A percentile compares a stretch with the other conserved stretches of the same genome.
These are phyloP conservation scores for Melolontha melolontha DNA, from an alignment of 2,888 invertebrate genomes.

Conservation along the genomic window DNA sequence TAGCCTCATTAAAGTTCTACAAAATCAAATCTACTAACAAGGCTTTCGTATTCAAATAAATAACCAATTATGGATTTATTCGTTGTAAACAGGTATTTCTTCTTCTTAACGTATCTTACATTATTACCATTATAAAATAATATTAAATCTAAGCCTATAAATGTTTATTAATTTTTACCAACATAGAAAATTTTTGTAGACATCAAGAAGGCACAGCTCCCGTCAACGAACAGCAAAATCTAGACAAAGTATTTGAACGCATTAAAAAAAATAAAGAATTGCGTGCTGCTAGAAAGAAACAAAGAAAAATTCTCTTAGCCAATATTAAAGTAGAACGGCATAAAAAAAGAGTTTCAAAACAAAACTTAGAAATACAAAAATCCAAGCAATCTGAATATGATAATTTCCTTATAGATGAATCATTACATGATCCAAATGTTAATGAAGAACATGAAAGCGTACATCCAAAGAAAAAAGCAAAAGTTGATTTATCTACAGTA, in stretches of 20 bases:
- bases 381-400: background rate
- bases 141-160: constrained; percentile 9
- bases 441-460: constrained; percentile 46
- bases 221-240: constrained; percentile 69
- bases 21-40: no score
- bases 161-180: no score
- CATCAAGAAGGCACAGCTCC: constrained; percentile 65
- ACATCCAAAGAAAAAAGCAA: constrained; percentile 50
- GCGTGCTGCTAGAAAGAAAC: constrained; percentile 56
- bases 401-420: constrained; percentile 7
- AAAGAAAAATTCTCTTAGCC: constrained; percentile 54
- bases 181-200: constrained; percentile 56
- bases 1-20: no score
- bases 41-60: no score
- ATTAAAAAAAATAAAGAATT: constrained; percentile 70
- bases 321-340: constrained; percentile 49
- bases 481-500: constrained; percentile 47
- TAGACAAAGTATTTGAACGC: constrained; percentile 71
- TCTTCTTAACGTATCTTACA: no score
- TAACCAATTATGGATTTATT: constrained; percentile 74
- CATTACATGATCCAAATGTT: constrained; percentile 48
- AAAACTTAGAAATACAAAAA: constrained; percentile 20
- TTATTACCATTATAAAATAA: constrained; percentile 42
- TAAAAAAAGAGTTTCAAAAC: constrained; percentile 45
- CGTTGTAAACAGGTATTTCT: constrained; percentile 76